Conservation (phyloP, 2,888 invertebrate genomes). For the Zootermopsis nevadensis region DNA sequence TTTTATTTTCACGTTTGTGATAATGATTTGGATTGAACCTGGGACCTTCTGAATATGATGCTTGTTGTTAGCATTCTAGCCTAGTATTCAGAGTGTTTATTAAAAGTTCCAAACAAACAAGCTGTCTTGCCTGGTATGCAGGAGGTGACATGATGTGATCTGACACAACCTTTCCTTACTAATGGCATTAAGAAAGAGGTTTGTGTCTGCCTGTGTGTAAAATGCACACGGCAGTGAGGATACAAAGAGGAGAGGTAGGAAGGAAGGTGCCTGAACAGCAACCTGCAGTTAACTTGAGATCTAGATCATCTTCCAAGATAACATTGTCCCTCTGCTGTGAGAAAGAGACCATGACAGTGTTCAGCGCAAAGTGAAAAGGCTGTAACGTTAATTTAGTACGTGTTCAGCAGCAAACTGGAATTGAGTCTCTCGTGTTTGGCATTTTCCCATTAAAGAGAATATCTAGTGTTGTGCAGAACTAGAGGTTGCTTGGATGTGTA, state of each 20-base stretch:
- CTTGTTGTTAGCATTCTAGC: too few species aligned
- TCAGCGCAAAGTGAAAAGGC: constrained; percentile 12
- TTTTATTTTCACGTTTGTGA: too few species aligned
- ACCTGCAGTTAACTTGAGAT: constrained; percentile 26
- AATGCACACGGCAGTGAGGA: neutral
- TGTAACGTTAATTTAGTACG: neutral
- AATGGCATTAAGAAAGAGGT: too few species aligned
- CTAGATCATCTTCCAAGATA: constrained; percentile 36
- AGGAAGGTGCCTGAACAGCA: neutral
- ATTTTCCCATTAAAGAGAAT: neutral
- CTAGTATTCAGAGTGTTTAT: too few species aligned
- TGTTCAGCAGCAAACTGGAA: neutral
- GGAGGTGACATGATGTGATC: too few species aligned
- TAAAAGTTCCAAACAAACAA: too few species aligned
- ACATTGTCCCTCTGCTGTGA: constrained; percentile 14
- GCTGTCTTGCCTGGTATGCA: too few species aligned
- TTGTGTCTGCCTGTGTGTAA: neutral
- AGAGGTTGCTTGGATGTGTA: too few species aligned
- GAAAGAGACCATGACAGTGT: constrained; percentile 41
- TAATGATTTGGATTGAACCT: too few species aligned
- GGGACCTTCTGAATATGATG: too few species aligned
- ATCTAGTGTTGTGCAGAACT: neutral
- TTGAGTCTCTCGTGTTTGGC: neutral
- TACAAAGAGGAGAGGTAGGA: neutral
- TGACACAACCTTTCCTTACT: too few species aligned